Evolutionary conservation across 2,888 invertebrate species (phyloP).

Genomic region (Pyrgus malvae): DNA sequence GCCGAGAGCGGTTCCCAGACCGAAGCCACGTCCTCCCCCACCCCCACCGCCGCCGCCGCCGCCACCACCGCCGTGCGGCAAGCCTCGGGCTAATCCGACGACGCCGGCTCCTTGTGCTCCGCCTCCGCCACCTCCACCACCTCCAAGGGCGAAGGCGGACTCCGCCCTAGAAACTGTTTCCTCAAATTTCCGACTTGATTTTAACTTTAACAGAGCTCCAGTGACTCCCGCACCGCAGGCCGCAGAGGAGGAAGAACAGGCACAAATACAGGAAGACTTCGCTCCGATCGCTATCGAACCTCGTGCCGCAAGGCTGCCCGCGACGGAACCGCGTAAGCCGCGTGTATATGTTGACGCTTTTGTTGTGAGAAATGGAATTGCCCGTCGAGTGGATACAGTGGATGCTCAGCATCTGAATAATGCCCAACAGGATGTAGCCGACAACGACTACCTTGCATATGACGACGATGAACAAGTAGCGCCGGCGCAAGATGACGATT

Average conservation of each 20-base stretch:
- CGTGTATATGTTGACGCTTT: slow-evolving; percentile 75
- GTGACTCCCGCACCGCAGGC: slow-evolving; percentile 46
- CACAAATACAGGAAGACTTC: slow-evolving; percentile 39
- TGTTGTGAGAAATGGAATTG: slow-evolving; percentile 68
- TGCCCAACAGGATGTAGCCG: slow-evolving; percentile 39
- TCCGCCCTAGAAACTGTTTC: slow-evolving; percentile 59
- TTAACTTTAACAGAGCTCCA: slow-evolving; percentile 65
- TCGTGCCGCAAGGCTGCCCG: slow-evolving; percentile 62
- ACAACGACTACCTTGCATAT: slow-evolving; percentile 61
- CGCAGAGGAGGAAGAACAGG: slow-evolving; percentile 38
- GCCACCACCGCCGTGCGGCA: slow-evolving; percentile 58
- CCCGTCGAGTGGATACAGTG: slow-evolving; percentile 61
- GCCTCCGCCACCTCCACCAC: slow-evolving; percentile 47
- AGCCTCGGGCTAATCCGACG: slow-evolving; percentile 62
- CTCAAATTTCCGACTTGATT: slow-evolving; percentile 67
- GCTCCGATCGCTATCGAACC: slow-evolving; percentile 60
- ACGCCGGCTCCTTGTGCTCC: slow-evolving; percentile 55
- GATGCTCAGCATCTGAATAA: slow-evolving; percentile 53
- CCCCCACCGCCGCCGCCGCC: slow-evolving; percentile 46
- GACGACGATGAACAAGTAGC: slow-evolving; percentile 44
- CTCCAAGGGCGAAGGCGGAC: slow-evolving; percentile 43
- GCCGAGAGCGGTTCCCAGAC: slow-evolving; percentile 41
- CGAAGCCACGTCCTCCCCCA: slow-evolving; percentile 43
- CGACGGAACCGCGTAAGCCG: slow-evolving; percentile 53
- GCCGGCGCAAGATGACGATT: slow-evolving; percentile 15